These are phyloP conservation scores for Poeciliopsis gracilis DNA, from an alignment of 2,797 vertebrate species.

Conservation along the genomic window DNA sequence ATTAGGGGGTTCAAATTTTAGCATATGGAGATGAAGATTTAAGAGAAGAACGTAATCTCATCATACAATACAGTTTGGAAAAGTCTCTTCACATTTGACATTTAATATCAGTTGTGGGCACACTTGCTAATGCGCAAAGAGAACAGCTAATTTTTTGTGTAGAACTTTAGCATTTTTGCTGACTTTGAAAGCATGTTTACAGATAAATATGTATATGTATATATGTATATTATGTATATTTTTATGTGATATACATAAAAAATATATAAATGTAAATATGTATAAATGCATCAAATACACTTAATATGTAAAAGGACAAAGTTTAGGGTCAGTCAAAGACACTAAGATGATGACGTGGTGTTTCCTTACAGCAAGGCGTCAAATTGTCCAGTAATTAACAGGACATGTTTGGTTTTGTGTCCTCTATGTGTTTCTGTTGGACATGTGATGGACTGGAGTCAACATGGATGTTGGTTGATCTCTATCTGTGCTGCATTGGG, in stretches of 20 bases:
- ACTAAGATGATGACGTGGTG: not conserved
- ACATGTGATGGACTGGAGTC: not conserved
- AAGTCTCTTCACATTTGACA: not conserved
- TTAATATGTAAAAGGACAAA: not conserved
- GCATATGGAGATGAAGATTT: not conserved
- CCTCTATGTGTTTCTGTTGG: not conserved
- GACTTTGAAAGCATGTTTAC: too few relatives aligned
- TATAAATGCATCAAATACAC: not conserved
- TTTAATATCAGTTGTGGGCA: not conserved
- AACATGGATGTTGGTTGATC: not conserved
- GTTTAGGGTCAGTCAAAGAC: not conserved
- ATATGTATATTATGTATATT: too few relatives aligned
- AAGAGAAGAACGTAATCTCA: not conserved
- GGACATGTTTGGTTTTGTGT: not conserved
- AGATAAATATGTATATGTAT: too few relatives aligned
- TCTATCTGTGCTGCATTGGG: not conserved
- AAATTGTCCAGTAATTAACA: not conserved
- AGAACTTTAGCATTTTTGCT: too few relatives aligned
- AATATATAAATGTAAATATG: not conserved
- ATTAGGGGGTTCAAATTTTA: conserved; percentile 7
- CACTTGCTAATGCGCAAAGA: too few relatives aligned
- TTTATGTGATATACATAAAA: too few relatives aligned
- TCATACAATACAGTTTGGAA: not conserved
- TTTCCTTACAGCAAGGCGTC: not conserved
- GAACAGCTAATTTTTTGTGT: too few relatives aligned